Base-by-base conservation (phyloP, 2,113 vertebrate genomes). In the Numenius arquata region DNA sequence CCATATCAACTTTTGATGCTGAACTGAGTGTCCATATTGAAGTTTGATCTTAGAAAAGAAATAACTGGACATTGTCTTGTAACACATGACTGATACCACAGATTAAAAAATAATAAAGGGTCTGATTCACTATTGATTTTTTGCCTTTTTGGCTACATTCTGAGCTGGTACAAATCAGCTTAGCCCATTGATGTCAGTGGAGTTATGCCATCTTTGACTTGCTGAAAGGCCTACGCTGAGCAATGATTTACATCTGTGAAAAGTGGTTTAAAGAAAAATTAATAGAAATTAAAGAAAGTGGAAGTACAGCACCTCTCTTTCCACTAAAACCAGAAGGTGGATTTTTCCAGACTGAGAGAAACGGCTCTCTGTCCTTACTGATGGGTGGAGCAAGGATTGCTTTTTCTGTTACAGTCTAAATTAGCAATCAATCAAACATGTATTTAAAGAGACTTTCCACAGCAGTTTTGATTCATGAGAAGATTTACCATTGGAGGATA, bases 11-110 rank as follows among this genome's bases (percentile, higher is more conserved):
- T 92, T 94, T 58, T 92, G 66, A 70, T 82, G 58, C 58, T 63
- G 91, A 96, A 73, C 32, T 47, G 43, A 75, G 34, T 59, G 89
- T 88, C 77, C 66, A 79, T 61, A 59, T 32, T 50, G 67, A 88
- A 88, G 84, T 92, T 70, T 85, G 80, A 85, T 82, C 66, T 92
- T 34, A 62, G 32, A 87, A 87, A 91, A 92, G 14, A 94, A 94
- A 85, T 72, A 89, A 78, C 45, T 62, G 91, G 77, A 47, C 56
- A 32, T 73, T 89, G 53, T 68, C 70, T 85, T 72, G 77, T 89
- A 95, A 89, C 73, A 72, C 41, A 90, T 65, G 76, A 75, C 55
- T 92, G 89, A 79, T 58, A 89, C 1, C 40, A 76, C 8, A 91
- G 80, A 82, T 90, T 85, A 89, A 90, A 95, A 93, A 94, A 53